phyloP scores from a whole-genome alignment of 2,797 vertebrate genomes.

The Anas bernieri region DNA sequence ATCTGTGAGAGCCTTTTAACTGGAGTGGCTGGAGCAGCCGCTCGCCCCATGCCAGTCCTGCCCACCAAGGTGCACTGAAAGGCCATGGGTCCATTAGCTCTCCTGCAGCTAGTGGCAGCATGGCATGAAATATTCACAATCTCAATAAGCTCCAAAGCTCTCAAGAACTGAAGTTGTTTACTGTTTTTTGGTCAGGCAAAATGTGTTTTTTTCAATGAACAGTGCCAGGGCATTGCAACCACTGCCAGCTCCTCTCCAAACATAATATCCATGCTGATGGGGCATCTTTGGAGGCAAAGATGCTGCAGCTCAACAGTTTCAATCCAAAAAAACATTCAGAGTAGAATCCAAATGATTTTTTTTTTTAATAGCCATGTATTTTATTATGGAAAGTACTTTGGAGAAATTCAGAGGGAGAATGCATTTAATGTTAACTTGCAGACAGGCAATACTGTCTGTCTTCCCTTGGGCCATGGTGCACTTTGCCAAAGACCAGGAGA shows the following conservation, averaged over 20 bases:
- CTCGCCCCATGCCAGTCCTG: not conserved
- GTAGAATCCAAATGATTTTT: not conserved
- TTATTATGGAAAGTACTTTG: not conserved
- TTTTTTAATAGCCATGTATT: not conserved
- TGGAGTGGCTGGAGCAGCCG: not conserved
- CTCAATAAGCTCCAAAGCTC: not conserved
- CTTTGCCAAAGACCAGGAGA: not conserved
- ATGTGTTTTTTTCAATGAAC: not conserved
- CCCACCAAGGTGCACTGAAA: not conserved
- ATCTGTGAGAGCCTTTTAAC: not conserved
- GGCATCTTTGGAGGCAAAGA: not conserved
- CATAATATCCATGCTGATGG: accelerated
- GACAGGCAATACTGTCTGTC: not conserved
- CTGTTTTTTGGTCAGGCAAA: not conserved
- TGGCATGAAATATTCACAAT: not conserved
- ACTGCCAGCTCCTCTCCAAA: not conserved
- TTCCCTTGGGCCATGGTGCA: not conserved
- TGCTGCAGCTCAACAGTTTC: not conserved
- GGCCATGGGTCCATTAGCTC: not conserved
- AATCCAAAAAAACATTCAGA: not conserved
- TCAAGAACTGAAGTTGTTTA: not conserved
- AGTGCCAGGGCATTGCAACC: not conserved
- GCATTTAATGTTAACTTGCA: not conserved
- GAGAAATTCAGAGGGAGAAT: not conserved
- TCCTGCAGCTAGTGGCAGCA: not conserved